Base-by-base conservation (phyloP, 2,797 vertebrate genomes). In the Protosalanx chinensis region DNA sequence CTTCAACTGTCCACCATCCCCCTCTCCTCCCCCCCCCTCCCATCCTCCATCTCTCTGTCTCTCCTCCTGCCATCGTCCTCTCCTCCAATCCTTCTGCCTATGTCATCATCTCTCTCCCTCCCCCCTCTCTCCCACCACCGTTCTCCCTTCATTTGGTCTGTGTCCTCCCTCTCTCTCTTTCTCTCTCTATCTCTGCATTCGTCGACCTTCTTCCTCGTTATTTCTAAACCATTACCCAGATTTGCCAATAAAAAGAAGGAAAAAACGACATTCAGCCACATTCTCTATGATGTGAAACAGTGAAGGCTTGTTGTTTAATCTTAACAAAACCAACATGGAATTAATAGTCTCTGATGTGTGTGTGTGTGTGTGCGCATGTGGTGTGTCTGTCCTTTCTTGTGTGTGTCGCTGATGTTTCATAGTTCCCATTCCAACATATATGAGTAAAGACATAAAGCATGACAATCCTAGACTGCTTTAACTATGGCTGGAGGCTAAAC, bases 1-100 rank as follows among this genome's bases (percentile, higher is more conserved):
- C 15, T n/a, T 32, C 71, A 37, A 57, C 41, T 8, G 15, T 1
- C 2, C 46, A 30, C 46, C 7, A 6, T 27, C 41, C 7, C 16
- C 15, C 46, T 32, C 49, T 27, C 49, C 46, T 30, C 41, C 60
- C 51, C 16, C 33, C 37, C 53, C 20, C 29, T 53, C 23, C 12
- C 30, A 32, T 10, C 2, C 33, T 63, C 72, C 64, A 51, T 57
- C 65, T 37, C 6, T 61, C 72, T 62, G 61, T 41, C 35, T 15
- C 15, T n/a, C 56, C 57, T 33, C 60, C 80, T 27, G 63, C 61
- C 65, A 75, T 5, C 2, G 58, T 66, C 76, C 30, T 73, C 23
- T 68, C 64, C 41, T 37, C 53, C 69, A 61, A 53, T 53, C 66
- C 51, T 2, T 60, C 70, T 64, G 53, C 74, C 61, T 27, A 6